These are phyloP conservation scores for Chaenogobius annularis DNA, from an alignment of 2,113 vertebrate genomes.

Conservation along the genomic window DNA sequence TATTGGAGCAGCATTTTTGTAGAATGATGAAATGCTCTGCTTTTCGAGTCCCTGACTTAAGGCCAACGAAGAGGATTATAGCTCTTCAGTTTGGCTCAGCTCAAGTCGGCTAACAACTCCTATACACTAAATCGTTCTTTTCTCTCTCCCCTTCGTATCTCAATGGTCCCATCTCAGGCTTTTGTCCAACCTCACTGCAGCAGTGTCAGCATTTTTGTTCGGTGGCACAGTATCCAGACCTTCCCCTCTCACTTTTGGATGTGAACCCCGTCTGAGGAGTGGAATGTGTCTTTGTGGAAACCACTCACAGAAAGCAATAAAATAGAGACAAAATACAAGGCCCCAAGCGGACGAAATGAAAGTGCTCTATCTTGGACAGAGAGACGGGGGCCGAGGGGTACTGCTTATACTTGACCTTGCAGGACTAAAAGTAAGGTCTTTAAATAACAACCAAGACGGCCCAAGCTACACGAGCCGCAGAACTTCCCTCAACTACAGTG, in stretches of 20 bases:
- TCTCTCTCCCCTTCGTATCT: constrained; percentile 26
- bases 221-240: constrained; percentile 61
- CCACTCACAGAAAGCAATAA: constrained; percentile 69
- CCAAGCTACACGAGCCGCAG: constrained; percentile 39
- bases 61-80: constrained; percentile 62
- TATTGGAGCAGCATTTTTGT: constrained; percentile 65
- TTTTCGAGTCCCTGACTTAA: constrained; percentile 58
- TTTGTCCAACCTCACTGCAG: constrained; percentile 61
- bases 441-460: constrained; percentile 57
- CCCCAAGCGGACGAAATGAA: constrained; percentile 72
- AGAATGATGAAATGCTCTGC: constrained; percentile 64
- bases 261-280: constrained; percentile 55
- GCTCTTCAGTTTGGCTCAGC: constrained; percentile 49
- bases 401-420: constrained; percentile 65
- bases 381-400: constrained; percentile 54
- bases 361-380: constrained; percentile 66
- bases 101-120: constrained; percentile 46
- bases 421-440: constrained; percentile 43
- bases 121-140: constrained; percentile 36
- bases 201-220: constrained; percentile 67
- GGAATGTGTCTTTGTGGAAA: constrained; percentile 71
- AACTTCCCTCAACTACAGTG: constrained; percentile 16
- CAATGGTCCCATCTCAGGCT: constrained; percentile 50
- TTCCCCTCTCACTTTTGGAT: constrained; percentile 55
- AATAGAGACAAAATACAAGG: constrained; percentile 69